phyloP scores from a whole-genome alignment of 2,797 vertebrate species.

The Eospalax fontanierii region DNA sequence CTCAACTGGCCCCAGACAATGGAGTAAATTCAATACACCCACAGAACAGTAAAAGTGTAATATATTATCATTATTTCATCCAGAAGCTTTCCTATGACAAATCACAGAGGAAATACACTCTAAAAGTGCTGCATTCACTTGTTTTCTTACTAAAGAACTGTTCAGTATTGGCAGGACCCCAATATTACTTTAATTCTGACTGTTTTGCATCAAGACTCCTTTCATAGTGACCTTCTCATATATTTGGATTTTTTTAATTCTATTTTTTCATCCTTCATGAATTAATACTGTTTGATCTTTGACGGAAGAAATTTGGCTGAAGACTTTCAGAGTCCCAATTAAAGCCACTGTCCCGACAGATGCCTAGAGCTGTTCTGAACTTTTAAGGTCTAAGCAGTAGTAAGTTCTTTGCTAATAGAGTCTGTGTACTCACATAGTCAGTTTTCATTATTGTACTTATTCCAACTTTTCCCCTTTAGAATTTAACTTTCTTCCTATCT shows the following conservation, averaged over 20 bases:
- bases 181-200: background rate
- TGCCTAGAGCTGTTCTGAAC: background rate
- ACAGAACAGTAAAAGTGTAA: background rate
- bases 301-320: background rate
- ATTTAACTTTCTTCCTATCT: background rate
- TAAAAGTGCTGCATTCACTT: too few species aligned
- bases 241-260: background rate
- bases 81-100: background rate
- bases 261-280: background rate
- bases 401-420: background rate
- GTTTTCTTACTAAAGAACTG: background rate
- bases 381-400: background rate
- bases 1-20: background rate
- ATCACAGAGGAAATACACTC: background rate
- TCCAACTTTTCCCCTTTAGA: background rate
- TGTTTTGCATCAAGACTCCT: background rate
- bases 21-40: background rate
- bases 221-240: background rate
- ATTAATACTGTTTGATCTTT: background rate
- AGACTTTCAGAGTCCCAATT: background rate
- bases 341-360: background rate
- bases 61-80: background rate
- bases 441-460: background rate
- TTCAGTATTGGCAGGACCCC: background rate
- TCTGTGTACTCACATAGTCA: background rate